Evolutionary conservation across 2,113 vertebrate genomes (phyloP).

Genomic region (Hypomesus transpacificus): DNA sequence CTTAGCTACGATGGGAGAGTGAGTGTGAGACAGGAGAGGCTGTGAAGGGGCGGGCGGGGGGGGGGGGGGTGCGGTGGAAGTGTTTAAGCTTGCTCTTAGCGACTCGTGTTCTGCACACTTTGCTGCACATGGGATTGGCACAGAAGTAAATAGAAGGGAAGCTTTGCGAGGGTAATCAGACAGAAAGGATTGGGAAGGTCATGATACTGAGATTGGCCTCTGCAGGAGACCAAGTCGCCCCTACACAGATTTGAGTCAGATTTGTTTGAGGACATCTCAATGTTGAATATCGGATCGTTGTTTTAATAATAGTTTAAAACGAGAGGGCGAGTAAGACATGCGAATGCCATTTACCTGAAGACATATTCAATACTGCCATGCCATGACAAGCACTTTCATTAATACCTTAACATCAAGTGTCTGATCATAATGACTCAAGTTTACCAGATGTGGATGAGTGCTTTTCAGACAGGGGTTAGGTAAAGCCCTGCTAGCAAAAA

Average conservation of each 20-base stretch:
- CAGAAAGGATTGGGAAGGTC: constrained; percentile 40
- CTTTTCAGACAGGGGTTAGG: not conserved
- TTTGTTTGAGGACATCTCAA: too few relatives aligned
- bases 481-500: not conserved
- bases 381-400: not conserved
- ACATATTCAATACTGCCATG: not conserved
- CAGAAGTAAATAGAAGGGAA: constrained; percentile 38
- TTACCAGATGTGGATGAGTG: not conserved
- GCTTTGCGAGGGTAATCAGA: constrained; percentile 40
- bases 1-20: constrained; percentile 16
- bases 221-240: too few relatives aligned
- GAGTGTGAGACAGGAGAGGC: constrained; percentile 14
- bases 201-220: constrained; percentile 14
- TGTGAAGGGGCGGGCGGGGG: constrained; percentile 26
- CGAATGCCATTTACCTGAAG: not conserved
- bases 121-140: constrained; percentile 30
- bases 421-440: not conserved
- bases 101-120: constrained; percentile 25
- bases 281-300: too few relatives aligned
- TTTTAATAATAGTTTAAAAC: too few relatives aligned
- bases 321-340: too few relatives aligned
- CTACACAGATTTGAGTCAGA: too few relatives aligned
- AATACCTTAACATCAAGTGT: too few relatives aligned
- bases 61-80: not conserved
- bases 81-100: constrained; percentile 43